Evolutionary conservation across 1,140 invertebrate species (phyloP).

Genomic region (Cherax destructor): DNA sequence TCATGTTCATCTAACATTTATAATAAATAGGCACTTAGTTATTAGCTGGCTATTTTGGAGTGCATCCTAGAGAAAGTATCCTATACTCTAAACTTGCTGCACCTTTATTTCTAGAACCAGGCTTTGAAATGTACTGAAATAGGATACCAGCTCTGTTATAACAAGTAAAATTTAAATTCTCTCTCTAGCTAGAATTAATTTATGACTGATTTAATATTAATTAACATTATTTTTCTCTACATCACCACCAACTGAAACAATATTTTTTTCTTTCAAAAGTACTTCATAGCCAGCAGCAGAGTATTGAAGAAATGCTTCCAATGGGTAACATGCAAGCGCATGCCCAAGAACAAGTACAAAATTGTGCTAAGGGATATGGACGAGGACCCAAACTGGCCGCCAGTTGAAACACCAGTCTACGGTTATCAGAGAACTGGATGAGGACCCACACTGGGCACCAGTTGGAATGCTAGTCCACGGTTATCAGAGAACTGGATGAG

Average conservation of each 20-base stretch:
- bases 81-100: too few relatives aligned
- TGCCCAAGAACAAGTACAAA: constrained; percentile 69
- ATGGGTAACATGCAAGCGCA: constrained; percentile 51
- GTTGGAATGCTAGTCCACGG: constrained; percentile 7
- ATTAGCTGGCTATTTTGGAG: too few relatives aligned
- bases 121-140: too few relatives aligned
- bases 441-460: constrained; percentile 69
- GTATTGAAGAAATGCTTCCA: constrained; percentile 41
- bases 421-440: constrained; percentile 52
- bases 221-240: too few relatives aligned
- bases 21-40: too few relatives aligned
- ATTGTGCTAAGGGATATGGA: constrained; percentile 67
- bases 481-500: constrained; percentile 56
- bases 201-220: too few relatives aligned
- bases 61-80: too few relatives aligned
- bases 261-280: constrained; percentile 7
- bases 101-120: too few relatives aligned
- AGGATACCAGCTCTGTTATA: background rate
- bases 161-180: background rate
- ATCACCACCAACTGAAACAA: background rate
- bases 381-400: constrained; percentile 68
- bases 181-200: too few relatives aligned
- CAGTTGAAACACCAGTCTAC: constrained; percentile 21
- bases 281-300: background rate
- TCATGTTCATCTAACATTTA: too few relatives aligned